Evolutionary conservation across 2,113 vertebrate genomes (phyloP), one percentile per base, ranked within the genome.

Genomic region (Heterocephalus glaber): DNA sequence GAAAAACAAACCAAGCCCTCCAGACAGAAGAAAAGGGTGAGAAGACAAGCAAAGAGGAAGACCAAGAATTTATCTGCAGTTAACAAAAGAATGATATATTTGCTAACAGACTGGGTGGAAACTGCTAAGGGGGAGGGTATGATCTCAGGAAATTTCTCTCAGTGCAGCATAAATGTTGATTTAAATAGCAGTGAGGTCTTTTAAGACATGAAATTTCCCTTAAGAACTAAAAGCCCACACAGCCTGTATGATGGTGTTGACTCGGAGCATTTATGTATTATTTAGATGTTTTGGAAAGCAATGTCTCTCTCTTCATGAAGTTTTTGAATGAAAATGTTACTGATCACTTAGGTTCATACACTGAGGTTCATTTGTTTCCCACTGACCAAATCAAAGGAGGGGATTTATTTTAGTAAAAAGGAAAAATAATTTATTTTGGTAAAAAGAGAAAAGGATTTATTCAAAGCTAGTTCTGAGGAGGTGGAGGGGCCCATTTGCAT

Each of bases 1-100:
- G 97, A 97, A 98, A 98, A 98, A 98, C 98, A 98, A 98, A 98
- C 94, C 85, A 56, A 98, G 84, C 92, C 97, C 97, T 96, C 92
- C 86, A 97, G 96, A 98, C 26, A 98, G 97, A 98, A 97, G 82
- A 92, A 92, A 95, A 96, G 96, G 70, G 72, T 95, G 83, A 96
- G 96, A 93, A 97, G 95, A 97, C 94, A 97, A 87, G 95, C 94
- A 81, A 88, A 72, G 94, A 97, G 97, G 80, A 96, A 96, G 96
- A 97, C 44, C 63, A 88, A 90, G 70, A 96, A 97, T 98, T 96
- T 61, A 97, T 98, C 97, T 97, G 80, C 83, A 97, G 97, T 97
- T 98, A 98, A 97, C 95, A 98, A 97, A 98, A 97, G 95, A 92
- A 79, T 94, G 89, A 76, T 96, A 0, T 96, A 93, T 98, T 98